Conservation (phyloP, 2,888 invertebrate genomes). For the Venusia cambrica region DNA sequence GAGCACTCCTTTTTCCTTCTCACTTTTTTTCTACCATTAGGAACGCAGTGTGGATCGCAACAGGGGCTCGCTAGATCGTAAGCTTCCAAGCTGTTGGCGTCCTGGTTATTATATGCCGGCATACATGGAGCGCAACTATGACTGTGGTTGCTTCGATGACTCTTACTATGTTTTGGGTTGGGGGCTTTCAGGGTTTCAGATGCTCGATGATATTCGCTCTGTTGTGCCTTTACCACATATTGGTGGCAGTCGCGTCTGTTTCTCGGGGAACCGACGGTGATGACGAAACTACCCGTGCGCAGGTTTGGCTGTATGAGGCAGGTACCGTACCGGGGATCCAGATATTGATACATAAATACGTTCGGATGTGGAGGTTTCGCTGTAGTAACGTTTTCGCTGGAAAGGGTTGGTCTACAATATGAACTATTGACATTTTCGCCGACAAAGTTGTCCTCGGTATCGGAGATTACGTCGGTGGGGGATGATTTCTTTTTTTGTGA, state of each 20-base stretch:
- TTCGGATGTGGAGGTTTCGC: conserved; percentile 67
- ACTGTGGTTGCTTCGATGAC: conserved; percentile 62
- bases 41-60: conserved; percentile 92
- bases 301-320: conserved; percentile 86
- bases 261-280: conserved; percentile 85
- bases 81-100: conserved; percentile 90
- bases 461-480: conserved; percentile 65
- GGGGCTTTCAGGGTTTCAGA: conserved; percentile 54
- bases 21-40: conserved; percentile 78
- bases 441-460: conserved; percentile 63
- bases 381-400: conserved; percentile 88
- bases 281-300: conserved; percentile 85
- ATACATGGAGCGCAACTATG: conserved; percentile 88
- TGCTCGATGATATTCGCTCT: conserved; percentile 56
- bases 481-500: conserved; percentile 90
- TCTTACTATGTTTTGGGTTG: conserved; percentile 58
- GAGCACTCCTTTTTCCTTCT: conserved; percentile 81
- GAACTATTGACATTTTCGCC: conserved; percentile 76
- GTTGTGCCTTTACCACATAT: conserved; percentile 81
- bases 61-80: conserved; percentile 93
- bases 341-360: conserved; percentile 84
- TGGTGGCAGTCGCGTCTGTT: conserved; percentile 85
- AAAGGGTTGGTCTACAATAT: conserved; percentile 89
- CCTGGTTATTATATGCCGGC: conserved; percentile 83
- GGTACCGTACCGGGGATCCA: conserved; percentile 85